These are phyloP conservation scores for Lagria hirta DNA, from an alignment of 2,888 invertebrate species.

Conservation along the genomic window DNA sequence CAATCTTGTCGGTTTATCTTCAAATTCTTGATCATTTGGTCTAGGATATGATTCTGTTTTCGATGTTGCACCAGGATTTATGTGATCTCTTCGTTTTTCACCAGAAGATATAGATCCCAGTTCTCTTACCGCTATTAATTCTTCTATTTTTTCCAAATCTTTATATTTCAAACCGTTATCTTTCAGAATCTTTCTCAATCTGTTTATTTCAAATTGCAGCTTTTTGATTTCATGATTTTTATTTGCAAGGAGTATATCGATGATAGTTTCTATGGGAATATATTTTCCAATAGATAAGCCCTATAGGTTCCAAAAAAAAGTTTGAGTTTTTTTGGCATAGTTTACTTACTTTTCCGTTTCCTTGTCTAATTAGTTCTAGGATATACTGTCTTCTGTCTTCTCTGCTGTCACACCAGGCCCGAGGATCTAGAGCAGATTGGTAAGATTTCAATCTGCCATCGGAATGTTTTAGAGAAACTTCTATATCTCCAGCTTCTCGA, in stretches of 20 bases:
- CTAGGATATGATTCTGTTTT: no score
- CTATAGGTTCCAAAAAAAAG: slow-evolving; percentile 30
- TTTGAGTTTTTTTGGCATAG: background rate
- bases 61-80: no score
- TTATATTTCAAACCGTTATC: slow-evolving; percentile 7
- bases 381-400: slow-evolving; percentile 61
- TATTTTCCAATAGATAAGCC: slow-evolving; percentile 45
- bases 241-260: slow-evolving; percentile 47
- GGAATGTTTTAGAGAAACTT: slow-evolving; percentile 53
- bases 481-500: slow-evolving; percentile 48
- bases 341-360: slow-evolving; percentile 26
- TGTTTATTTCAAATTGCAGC: slow-evolving; percentile 55
- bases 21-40: no score
- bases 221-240: slow-evolving; percentile 56
- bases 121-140: no score
- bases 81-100: no score
- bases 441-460: slow-evolving; percentile 62
- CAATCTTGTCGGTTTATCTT: no score
- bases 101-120: no score
- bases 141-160: no score
- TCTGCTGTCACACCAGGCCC: slow-evolving; percentile 61
- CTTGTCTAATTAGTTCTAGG: slow-evolving; percentile 57
- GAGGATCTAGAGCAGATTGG: slow-evolving; percentile 59
- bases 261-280: slow-evolving; percentile 48
- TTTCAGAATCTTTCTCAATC: slow-evolving; percentile 12